Conservation (phyloP, 2,888 invertebrate species). For the Lithodes maja region DNA sequence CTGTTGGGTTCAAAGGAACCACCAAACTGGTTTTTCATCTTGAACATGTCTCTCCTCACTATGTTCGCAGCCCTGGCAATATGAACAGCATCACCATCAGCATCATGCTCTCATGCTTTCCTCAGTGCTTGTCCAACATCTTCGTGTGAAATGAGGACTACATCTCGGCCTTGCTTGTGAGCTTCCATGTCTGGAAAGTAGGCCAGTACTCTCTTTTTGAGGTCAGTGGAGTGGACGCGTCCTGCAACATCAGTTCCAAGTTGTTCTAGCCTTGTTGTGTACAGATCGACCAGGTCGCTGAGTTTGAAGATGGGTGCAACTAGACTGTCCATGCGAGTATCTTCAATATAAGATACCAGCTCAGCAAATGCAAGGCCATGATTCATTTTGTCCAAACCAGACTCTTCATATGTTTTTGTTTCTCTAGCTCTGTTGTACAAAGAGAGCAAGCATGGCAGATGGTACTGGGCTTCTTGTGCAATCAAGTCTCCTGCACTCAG, state of each 20-base stretch:
- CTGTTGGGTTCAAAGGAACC: constrained; percentile 24
- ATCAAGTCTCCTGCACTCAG: too few species aligned
- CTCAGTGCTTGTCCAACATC: constrained; percentile 10
- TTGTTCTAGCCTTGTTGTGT: constrained; percentile 2
- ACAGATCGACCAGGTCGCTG: not conserved
- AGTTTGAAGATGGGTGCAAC: too few species aligned
- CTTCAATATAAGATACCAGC: too few species aligned
- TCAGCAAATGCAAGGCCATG: not conserved
- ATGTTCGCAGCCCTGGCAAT: constrained; percentile 37
- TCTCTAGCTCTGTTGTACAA: too few species aligned
- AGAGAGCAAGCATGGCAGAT: too few species aligned
- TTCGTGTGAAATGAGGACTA: constrained; percentile 16
- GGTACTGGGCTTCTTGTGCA: too few species aligned
- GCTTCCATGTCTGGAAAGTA: constrained; percentile 36
- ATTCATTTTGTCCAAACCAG: not conserved
- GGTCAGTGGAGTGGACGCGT: constrained; percentile 24
- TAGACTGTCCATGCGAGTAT: too few species aligned
- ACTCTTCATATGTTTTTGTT: not conserved
- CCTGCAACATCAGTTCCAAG: constrained; percentile 13
- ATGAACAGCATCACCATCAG: constrained; percentile 33
- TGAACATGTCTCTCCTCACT: constrained; percentile 32
- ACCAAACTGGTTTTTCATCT: constrained; percentile 23
- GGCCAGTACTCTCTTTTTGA: constrained; percentile 25
- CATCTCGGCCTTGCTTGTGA: constrained; percentile 29
- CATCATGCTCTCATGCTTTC: constrained; percentile 31